Conservation (phyloP, 2,888 invertebrate genomes). For the Agrotis ipsilon region DNA sequence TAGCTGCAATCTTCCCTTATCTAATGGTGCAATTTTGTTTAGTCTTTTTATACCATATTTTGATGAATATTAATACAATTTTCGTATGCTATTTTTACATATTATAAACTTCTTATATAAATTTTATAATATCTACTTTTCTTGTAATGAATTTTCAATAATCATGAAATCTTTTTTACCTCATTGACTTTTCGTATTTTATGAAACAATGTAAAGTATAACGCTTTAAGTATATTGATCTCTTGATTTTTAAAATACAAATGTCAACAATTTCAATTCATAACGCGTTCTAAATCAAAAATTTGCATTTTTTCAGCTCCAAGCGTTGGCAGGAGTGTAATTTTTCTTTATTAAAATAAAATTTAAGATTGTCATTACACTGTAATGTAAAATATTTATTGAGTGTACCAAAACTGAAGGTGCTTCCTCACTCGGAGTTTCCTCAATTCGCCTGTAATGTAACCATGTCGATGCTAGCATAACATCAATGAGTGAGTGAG, state of each 20-base stretch:
- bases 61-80: conserved; percentile 46
- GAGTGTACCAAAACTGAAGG: no score
- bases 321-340: background rate
- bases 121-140: conserved; percentile 39
- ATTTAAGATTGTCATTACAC: background rate
- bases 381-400: background rate
- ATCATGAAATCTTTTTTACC: conserved; percentile 36
- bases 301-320: background rate
- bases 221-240: conserved; percentile 53
- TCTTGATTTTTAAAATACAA: conserved; percentile 33
- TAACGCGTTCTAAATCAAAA: background rate
- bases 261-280: background rate
- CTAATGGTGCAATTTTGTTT: conserved; percentile 64
- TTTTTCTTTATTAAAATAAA: no score
- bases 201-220: conserved; percentile 13
- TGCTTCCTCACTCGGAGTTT: no score
- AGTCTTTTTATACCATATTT: conserved; percentile 51
- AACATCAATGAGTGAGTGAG: no score
- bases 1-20: conserved; percentile 32
- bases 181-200: conserved; percentile 34
- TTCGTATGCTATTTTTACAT: conserved; percentile 39
- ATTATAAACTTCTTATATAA: background rate
- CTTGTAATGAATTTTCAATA: conserved; percentile 33
- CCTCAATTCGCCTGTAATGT: no score
- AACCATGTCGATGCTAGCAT: no score